Base-by-base conservation (phyloP, 2,888 invertebrate genomes). In the Troides helena region DNA sequence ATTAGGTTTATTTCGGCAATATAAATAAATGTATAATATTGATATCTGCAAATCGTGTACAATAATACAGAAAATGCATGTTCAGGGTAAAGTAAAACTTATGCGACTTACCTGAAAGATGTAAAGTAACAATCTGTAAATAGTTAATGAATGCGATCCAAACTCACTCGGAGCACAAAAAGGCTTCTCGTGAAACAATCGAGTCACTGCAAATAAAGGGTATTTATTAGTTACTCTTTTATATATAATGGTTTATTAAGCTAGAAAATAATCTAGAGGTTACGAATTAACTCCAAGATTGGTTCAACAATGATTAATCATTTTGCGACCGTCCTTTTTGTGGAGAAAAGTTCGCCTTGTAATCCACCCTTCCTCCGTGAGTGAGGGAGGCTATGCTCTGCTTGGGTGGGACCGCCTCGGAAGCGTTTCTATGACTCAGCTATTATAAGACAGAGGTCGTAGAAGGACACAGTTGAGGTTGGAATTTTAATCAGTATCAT, bases 101-200 rank as follows among this genome's bases (percentile, higher is more conserved):
- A 18, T 59, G 56, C 30, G 74, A 79, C 86, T 86, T 78, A 92
- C 92, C 85, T 92, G 92, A 79, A 90, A 91, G 80, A 94, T 89
- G 71, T 94, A 94, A 71, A 95, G 81, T 18, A 94, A 78, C 65
- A 94, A 86, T 71, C 94, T 87, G 82, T 95, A 95, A 72, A 93
- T 93, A 66, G 94, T 86, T 86, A 95, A 88, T 7, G 93, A 92
- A 74, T 90, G 84, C 36, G 90, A 88, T 46, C 94, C 93, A 73
- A 95, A 90, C 76, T 94, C 93, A 70, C 88, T 92, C 63, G 94
- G 92, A 53, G 87, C 85, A 76, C 95, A 95, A 78, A 95, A 94
- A 21, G 94, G 94, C 77, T 94, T 94, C 74, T 86, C 86, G 76
- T 90, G 88, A 73, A 86, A 80, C 30, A 89, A 78, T 71, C 90